Percentiles rank a stretch among this genome's conserved stretches.
These are phyloP conservation scores for Perca schrenkii DNA, from an alignment of 2,113 vertebrate species.

Conservation along the genomic window DNA sequence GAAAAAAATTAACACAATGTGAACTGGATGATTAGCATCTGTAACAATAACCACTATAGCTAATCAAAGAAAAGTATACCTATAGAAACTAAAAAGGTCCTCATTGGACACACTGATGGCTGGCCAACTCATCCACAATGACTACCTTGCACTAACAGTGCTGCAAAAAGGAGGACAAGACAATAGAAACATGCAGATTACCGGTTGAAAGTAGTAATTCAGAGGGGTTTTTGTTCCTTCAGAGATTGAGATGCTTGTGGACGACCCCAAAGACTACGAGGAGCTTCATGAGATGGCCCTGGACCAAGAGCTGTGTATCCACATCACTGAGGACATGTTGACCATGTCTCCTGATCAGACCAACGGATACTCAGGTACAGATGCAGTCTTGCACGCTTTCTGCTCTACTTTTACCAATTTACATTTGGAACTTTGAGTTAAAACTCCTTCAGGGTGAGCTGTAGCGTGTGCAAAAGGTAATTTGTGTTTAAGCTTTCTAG, in stretches of 20 bases:
- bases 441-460: background rate
- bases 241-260: constrained; percentile 99
- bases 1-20: too few species aligned
- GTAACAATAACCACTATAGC: background rate
- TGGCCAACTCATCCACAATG: too few species aligned
- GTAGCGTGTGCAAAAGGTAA: background rate
- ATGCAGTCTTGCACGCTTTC: background rate
- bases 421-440: background rate
- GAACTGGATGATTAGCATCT: background rate
- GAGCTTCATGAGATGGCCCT: constrained; percentile 88
- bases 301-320: constrained; percentile 96
- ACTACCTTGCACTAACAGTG: too few species aligned
- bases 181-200: too few species aligned
- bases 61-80: too few species aligned
- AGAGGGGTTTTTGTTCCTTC: constrained; percentile 11
- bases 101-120: too few species aligned
- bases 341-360: constrained; percentile 87
- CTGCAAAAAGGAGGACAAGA: too few species aligned
- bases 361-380: constrained; percentile 92
- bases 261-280: constrained; percentile 97
- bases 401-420: background rate
- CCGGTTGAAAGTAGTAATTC: background rate
- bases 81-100: too few species aligned
- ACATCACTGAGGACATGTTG: constrained; percentile 99
- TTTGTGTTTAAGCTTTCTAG: background rate